phyloP scores from a whole-genome alignment of 2,113 vertebrate species.

The Bufo gargarizans region DNA sequence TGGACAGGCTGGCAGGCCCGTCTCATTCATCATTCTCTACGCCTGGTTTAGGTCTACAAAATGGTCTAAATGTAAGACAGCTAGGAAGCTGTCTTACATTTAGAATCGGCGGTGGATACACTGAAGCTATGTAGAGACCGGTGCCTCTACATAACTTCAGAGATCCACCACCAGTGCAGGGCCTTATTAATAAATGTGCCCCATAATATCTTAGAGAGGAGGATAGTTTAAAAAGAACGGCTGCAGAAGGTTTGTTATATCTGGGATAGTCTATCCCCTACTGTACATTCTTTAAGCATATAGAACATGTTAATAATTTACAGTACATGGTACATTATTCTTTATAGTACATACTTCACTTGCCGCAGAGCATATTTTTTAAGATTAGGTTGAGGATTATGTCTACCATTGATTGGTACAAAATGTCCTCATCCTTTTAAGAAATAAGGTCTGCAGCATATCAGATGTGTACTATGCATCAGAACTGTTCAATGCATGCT shows the following conservation, averaged over 20 bases:
- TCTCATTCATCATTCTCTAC: too few relatives aligned
- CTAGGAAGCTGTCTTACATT: too few relatives aligned
- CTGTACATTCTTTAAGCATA: background rate
- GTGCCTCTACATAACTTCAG: too few relatives aligned
- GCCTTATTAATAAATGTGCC: too few relatives aligned
- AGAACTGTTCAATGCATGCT: background rate
- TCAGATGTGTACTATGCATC: background rate
- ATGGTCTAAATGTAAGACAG: too few relatives aligned
- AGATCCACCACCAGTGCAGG: too few relatives aligned
- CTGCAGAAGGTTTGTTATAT: background rate
- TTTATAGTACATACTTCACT: background rate
- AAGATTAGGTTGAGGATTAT: background rate
- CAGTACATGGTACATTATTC: too few relatives aligned
- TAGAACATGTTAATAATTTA: too few relatives aligned
- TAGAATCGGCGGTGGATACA: too few relatives aligned
- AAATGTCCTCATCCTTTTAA: background rate
- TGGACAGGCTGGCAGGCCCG: too few relatives aligned
- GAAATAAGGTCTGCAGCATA: background rate
- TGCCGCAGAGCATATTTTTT: background rate
- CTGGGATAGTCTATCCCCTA: background rate
- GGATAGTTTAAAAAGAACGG: background rate
- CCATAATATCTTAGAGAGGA: background rate
- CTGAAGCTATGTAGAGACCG: too few relatives aligned
- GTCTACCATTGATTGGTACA: background rate
- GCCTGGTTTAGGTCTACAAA: too few relatives aligned